A percentile compares a stretch with the other conserved stretches of the same genome.
Conservation (phyloP, 2,797 vertebrate genomes). For the Cossypha heuglini region DNA sequence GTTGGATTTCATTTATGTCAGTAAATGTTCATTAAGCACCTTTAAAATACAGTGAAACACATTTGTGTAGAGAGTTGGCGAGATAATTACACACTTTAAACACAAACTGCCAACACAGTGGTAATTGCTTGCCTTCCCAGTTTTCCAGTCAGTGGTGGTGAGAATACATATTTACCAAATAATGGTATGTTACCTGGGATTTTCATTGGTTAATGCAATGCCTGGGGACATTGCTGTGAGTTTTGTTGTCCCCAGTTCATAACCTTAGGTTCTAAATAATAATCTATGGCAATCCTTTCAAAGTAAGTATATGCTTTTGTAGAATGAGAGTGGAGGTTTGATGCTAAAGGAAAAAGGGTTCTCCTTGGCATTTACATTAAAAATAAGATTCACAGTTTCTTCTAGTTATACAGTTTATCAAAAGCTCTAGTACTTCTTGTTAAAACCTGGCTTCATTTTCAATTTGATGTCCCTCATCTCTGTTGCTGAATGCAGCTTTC, state of each 20-base stretch:
- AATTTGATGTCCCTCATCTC: neutral
- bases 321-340: neutral
- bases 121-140: constrained; percentile 1
- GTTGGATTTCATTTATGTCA: neutral
- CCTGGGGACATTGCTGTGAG: neutral
- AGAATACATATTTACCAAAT: neutral
- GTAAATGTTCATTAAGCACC: constrained; percentile 2
- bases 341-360: neutral
- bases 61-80: neutral
- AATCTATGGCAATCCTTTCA: neutral
- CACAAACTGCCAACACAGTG: neutral
- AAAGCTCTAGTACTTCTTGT: neutral
- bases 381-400: neutral
- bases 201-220: neutral
- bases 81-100: constrained; percentile 50
- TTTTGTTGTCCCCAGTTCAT: neutral
- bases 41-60: neutral
- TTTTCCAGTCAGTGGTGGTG: neutral
- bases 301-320: neutral
- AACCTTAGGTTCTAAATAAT: neutral
- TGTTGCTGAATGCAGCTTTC: neutral
- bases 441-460: neutral
- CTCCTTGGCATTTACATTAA: neutral
- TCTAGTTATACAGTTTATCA: neutral
- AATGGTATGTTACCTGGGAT: neutral